These are phyloP conservation scores for Eutrigla gurnardus DNA, from an alignment of 2,797 vertebrate species.

Conservation along the genomic window DNA sequence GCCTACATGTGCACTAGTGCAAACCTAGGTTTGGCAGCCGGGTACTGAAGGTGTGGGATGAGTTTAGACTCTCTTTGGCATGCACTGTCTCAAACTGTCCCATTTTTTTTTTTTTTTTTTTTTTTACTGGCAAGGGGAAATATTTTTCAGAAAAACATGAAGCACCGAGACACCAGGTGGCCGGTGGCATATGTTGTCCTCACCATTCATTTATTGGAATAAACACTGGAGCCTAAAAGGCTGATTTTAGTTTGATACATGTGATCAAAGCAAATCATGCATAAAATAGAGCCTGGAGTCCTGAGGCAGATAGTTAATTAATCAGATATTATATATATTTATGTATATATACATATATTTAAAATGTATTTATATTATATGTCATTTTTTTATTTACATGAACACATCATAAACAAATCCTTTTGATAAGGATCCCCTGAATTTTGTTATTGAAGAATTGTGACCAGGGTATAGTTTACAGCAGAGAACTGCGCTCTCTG, in stretches of 20 bases:
- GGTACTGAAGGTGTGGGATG: constrained; percentile 34
- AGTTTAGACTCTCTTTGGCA: constrained; percentile 24
- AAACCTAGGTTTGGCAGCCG: constrained; percentile 49
- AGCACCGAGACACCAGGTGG: constrained; percentile 5
- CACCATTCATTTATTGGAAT: constrained; percentile 4
- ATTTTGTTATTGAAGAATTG: not conserved
- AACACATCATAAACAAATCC: not conserved
- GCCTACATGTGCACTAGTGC: constrained; percentile 39
- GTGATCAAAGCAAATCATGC: not conserved
- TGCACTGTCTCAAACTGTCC: constrained; percentile 11
- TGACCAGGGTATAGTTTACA: not conserved
- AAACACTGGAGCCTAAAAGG: not conserved
- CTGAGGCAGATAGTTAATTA: not conserved
- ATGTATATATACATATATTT: no score
- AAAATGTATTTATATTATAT: no score
- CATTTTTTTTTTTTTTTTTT: not conserved
- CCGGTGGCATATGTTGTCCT: constrained; percentile 1
- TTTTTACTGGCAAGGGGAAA: constrained; percentile 23
- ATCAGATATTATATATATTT: not conserved
- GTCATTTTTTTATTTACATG: not conserved
- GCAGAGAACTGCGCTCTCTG: constrained; percentile 8
- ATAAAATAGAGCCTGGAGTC: not conserved
- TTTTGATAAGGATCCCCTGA: not conserved
- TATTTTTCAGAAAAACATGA: constrained; percentile 29
- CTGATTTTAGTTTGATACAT: not conserved